Conservation (phyloP, 2,888 invertebrate species). For the Bombylius discolor region DNA sequence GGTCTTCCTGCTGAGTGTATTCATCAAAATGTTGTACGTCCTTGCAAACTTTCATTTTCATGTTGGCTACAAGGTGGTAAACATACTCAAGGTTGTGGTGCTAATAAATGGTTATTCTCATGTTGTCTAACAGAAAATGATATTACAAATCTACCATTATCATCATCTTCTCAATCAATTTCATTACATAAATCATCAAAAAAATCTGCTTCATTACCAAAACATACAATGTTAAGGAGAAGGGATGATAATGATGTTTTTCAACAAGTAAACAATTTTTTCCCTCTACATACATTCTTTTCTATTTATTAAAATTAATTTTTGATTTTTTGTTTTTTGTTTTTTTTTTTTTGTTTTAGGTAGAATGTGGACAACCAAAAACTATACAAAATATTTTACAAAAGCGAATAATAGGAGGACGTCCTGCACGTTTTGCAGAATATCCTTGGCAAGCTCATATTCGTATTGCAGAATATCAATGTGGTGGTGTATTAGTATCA, state of each 20-base stretch:
- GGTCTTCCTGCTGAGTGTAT: conserved; percentile 34
- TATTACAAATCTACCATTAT: conserved; percentile 1
- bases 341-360: conserved; percentile 21
- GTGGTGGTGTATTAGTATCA: conserved; percentile 71
- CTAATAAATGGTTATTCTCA: conserved; percentile 55
- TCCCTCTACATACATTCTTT: neutral
- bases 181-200: neutral
- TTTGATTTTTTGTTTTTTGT: neutral
- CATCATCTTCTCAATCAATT: neutral
- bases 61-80: conserved; percentile 66
- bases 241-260: conserved; percentile 29
- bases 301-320: neutral
- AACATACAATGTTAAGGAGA: conserved; percentile 30
- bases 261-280: conserved; percentile 16
- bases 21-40: conserved; percentile 43
- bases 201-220: conserved; percentile 19
- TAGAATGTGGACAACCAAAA: conserved; percentile 57
- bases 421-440: conserved; percentile 58
- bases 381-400: conserved; percentile 41
- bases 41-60: conserved; percentile 56
- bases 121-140: conserved; percentile 46
- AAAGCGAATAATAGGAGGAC: conserved; percentile 69
- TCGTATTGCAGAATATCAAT: conserved; percentile 67
- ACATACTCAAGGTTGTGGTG: conserved; percentile 52
- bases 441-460: conserved; percentile 82